Base-by-base conservation (phyloP, 1,140 invertebrate genomes). In the Caenorhabditis latens region DNA sequence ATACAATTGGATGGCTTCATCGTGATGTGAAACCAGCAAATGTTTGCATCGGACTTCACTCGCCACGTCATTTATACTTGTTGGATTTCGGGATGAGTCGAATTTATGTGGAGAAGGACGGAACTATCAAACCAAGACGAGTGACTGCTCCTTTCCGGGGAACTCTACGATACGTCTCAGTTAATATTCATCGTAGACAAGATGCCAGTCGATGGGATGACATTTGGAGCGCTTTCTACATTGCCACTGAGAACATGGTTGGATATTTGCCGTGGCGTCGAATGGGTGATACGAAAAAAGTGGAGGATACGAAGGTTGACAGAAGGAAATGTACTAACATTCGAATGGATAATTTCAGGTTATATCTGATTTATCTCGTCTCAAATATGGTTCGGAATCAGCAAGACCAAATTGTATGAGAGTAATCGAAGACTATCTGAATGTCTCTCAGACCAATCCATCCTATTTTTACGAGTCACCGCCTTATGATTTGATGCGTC, bases 1-100 rank as follows among this genome's bases (percentile, higher is more conserved):
- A 86, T 50, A 86, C 67, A 42, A 86, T 86, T 79, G 85, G 85
- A 19, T 86, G 79, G 53, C 85, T 86, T 53, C 85, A 86, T 79
- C 48, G 85, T 42, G 85, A 86, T n/a, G 85, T 86, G 1, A 86
- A 86, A 58, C 67, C 85, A 43, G 67, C 85, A 4, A 86, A 86
- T 32, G 40, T 79, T 42, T 71, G 67, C 24, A n/a, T 86, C 21
- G 85, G 67, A 43, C 53, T 79, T 40, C 55, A 75, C 19, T 79
- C 85, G 32, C 65, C 57, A 57, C 85, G 85, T 46, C 53, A 86
- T 79, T 50, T 86, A 21, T 79, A 86, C 50, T 79, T 86, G 24
- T 43, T 86, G 7, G 85, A 86, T 43, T 86, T 86, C 19, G 85
- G 85, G 55, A 79, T 86, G 53, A 79, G 67, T 11, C 24, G 67